A percentile compares a stretch with the other conserved stretches of the same genome.
Evolutionary conservation across 2,888 invertebrate species (phyloP).

Genomic region (Deroplatys truncata): DNA sequence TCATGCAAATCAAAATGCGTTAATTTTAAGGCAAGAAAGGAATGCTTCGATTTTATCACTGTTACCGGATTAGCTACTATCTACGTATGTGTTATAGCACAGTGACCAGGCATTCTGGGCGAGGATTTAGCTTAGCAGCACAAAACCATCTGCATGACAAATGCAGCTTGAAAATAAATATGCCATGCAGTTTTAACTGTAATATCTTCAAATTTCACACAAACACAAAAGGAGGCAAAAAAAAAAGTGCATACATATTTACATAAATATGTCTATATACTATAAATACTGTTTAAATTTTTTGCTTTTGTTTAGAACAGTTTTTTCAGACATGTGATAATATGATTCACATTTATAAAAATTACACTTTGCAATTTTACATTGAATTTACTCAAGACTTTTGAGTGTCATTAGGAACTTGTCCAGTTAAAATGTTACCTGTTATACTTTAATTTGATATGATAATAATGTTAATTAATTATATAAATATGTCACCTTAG

Average conservation of each 20-base stretch:
- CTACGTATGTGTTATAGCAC: background rate
- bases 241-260: background rate
- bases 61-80: background rate
- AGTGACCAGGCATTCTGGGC: no score
- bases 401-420: slow-evolving; percentile 15
- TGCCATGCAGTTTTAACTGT: no score
- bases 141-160: background rate
- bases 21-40: no score
- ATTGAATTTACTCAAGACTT: slow-evolving; percentile 16
- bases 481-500: background rate
- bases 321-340: slow-evolving; percentile 11
- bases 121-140: background rate
- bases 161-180: background rate
- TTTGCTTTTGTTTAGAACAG: background rate
- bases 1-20: no score
- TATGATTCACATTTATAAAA: background rate
- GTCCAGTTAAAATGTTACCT: background rate
- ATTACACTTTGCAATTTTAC: slow-evolving; percentile 1
- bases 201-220: background rate
- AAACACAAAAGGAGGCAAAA: background rate
- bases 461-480: background rate
- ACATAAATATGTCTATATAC: background rate
- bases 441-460: background rate
- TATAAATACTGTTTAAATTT: background rate
- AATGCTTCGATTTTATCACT: background rate